Evolutionary conservation across 2,113 vertebrate genomes (phyloP), one percentile per base, ranked within the genome.

Genomic region (Bambusicola thoracicus): DNA sequence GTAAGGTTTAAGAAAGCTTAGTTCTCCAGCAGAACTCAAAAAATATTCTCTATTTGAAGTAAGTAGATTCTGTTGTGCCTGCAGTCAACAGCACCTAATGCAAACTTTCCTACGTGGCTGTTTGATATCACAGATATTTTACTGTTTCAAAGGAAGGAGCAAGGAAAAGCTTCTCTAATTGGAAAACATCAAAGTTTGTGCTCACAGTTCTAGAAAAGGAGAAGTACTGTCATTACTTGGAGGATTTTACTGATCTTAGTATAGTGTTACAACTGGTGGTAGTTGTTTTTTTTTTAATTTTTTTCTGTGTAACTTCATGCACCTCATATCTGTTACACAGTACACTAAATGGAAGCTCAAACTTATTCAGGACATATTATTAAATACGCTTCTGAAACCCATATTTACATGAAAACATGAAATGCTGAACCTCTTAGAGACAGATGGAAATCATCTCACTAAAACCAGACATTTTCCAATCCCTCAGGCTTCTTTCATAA

Each of bases 121-220:
- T 7, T 83, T 36, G 24, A 24, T 10, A 62, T 58, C 41, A 53
- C 68, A 89, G 89, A 56, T 34, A 75, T 5, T 41, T 40, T 38
- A 2, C 46, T 86, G 21, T 38, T 53, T 91, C 34, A 65, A 77
- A 66, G 7, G 55, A 14, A 13, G 22, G 5, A 4, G 4, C 2
- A 3, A 1, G 1, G 11, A 19, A 62, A 40, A 63, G 7, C 2
- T 3, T 7, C 20, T 12, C 46, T 85, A 38, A 48, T 1, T 4
- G 34, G 34, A 88, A 4, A 74, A 63, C 29, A 30, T 22, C n/a
- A 78, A 41, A 93, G 10, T 6, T 76, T 11, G 6, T 76, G 6
- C 63, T 66, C 87, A 29, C 10, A 53, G 21, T 70, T 11, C 8
- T 72, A 17, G 87, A 82, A 76, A 48, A 46, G 2, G 11, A 80